A percentile compares a stretch with the other conserved stretches of the same genome.
Conservation (phyloP, 92 coral and sea anemone species). For the Zoanthus sociatus region DNA sequence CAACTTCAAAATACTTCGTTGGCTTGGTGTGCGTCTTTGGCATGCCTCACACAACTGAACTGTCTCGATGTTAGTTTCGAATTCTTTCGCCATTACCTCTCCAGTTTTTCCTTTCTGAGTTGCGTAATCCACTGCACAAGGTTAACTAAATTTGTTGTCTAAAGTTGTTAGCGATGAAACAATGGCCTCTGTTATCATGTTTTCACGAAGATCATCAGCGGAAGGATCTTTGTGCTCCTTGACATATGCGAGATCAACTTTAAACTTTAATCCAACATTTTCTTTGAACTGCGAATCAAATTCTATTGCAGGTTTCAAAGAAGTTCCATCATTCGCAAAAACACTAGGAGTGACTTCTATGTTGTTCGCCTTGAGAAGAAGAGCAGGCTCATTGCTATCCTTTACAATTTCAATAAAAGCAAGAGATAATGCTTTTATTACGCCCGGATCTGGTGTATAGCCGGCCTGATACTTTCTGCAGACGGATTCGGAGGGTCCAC, state of each 20-base stretch:
- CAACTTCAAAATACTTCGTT: slow-evolving; percentile 49
- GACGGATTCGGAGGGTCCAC: slow-evolving; percentile 66
- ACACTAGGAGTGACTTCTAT: slow-evolving; percentile 65
- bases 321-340: slow-evolving; percentile 64
- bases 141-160: slow-evolving; percentile 56
- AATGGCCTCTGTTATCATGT: slow-evolving; percentile 65
- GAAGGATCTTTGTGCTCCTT: slow-evolving; percentile 51
- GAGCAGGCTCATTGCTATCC: slow-evolving; percentile 51
- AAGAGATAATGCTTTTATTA: slow-evolving; percentile 50
- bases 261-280: slow-evolving; percentile 44
- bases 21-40: slow-evolving; percentile 29
- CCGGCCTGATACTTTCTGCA: slow-evolving; percentile 56
- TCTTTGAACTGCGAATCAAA: slow-evolving; percentile 55
- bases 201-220: slow-evolving; percentile 46
- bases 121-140: slow-evolving; percentile 62
- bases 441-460: slow-evolving; percentile 51
- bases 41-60: slow-evolving; percentile 52
- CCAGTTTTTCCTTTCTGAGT: slow-evolving; percentile 56
- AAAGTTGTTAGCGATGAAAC: slow-evolving; percentile 67
- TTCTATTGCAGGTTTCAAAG: slow-evolving; percentile 67
- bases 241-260: slow-evolving; percentile 44
- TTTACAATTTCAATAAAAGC: slow-evolving; percentile 60
- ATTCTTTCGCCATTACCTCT: slow-evolving; percentile 34
- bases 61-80: slow-evolving; percentile 43
- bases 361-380: slow-evolving; percentile 58